These are phyloP conservation scores for Chrysolina americana DNA, from an alignment of 2,888 invertebrate genomes.

Conservation along the genomic window DNA sequence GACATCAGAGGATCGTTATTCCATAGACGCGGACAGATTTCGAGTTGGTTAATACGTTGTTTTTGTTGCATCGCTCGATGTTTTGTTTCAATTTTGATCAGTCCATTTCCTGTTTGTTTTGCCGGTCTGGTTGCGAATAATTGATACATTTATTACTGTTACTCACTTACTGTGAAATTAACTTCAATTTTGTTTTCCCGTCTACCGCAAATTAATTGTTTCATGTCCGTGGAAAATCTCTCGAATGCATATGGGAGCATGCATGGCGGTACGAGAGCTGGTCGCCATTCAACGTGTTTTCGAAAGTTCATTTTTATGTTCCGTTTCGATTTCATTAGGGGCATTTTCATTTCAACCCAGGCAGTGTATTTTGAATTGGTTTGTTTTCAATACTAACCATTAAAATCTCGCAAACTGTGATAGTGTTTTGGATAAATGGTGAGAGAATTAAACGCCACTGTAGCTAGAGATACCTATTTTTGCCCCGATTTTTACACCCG, in stretches of 20 bases:
- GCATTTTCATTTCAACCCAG: too few species aligned
- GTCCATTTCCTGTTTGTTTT: constrained; percentile 55
- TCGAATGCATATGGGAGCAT: constrained; percentile 8
- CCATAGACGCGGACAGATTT: constrained; percentile 18
- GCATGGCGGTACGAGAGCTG: background rate
- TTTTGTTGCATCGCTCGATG: constrained; percentile 42
- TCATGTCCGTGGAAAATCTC: constrained; percentile 15
- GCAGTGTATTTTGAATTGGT: too few species aligned
- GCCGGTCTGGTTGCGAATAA: constrained; percentile 55
- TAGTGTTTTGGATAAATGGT: too few species aligned
- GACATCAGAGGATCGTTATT: constrained; percentile 5
- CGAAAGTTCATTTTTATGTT: background rate
- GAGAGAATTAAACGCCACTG: too few species aligned
- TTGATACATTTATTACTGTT: constrained; percentile 63
- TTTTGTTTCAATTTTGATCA: constrained; percentile 50
- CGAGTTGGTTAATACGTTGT: constrained; percentile 29
- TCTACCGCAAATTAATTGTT: constrained; percentile 60
- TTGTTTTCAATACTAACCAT: too few species aligned
- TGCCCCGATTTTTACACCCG: too few species aligned
- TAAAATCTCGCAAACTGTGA: too few species aligned
- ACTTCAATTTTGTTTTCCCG: constrained; percentile 59
- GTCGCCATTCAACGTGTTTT: background rate
- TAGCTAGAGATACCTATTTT: too few species aligned
- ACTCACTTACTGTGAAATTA: constrained; percentile 63
- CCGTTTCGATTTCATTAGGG: background rate